A percentile compares a stretch with the other conserved stretches of the same genome.
phyloP scores from a whole-genome alignment of 2,888 invertebrate species.

The Pollenia angustigena region DNA sequence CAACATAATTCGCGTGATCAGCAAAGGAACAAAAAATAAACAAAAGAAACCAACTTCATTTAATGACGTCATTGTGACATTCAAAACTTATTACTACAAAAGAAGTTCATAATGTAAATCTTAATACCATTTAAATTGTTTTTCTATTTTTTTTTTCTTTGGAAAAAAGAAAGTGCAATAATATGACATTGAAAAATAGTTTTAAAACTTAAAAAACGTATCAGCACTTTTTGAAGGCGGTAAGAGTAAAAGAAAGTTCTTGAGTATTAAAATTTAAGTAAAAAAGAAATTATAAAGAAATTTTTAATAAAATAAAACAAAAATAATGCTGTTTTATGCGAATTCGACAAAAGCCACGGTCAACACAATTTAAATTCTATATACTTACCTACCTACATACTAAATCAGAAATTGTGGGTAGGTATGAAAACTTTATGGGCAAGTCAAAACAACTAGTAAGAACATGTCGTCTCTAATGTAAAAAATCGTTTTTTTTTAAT shows the following conservation, averaged over 20 bases:
- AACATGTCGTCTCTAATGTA: too few relatives aligned
- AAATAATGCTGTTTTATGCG: slow-evolving; percentile 78
- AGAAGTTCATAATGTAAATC: slow-evolving; percentile 16
- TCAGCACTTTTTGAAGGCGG: slow-evolving; percentile 63
- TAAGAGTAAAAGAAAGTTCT: slow-evolving; percentile 66
- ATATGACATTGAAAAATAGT: slow-evolving; percentile 50
- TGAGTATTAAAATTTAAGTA: slow-evolving; percentile 12
- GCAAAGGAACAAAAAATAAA: slow-evolving; percentile 56
- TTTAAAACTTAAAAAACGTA: neutral
- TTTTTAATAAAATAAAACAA: slow-evolving; percentile 65
- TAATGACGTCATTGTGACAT: slow-evolving; percentile 55
- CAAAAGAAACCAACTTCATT: slow-evolving; percentile 22
- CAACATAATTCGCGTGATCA: slow-evolving; percentile 69
- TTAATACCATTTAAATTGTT: neutral
- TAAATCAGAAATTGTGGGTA: too few relatives aligned
- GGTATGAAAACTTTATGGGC: neutral
- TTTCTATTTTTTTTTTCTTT: neutral
- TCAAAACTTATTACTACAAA: slow-evolving; percentile 39
- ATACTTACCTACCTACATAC: too few relatives aligned
- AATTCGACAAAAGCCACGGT: slow-evolving; percentile 83
- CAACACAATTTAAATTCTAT: slow-evolving; percentile 16
- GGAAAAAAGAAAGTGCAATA: slow-evolving; percentile 28
- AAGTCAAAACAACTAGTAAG: too few relatives aligned
- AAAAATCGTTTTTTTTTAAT: too few relatives aligned
- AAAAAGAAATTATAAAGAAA: slow-evolving; percentile 73